Evolutionary conservation across 2,888 invertebrate species (phyloP), one percentile per base, ranked within the genome.

Genomic region (Lamellibrachia columna): DNA sequence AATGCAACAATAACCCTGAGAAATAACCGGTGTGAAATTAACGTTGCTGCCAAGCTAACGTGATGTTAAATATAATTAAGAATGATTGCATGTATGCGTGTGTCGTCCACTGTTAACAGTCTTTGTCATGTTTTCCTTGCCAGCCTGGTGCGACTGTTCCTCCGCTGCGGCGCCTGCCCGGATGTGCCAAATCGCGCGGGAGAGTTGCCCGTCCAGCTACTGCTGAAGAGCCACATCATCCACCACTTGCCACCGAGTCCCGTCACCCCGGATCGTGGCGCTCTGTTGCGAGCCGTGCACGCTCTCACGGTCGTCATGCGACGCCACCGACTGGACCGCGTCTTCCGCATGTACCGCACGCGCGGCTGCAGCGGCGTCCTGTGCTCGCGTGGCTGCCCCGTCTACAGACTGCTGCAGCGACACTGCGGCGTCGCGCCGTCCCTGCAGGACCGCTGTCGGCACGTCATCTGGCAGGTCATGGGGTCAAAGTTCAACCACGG

Each of bases 121-220:
- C 40, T 40, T 40, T 55, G 55, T 55, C 55, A 55, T 3, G 6
- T n/a, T 22, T 22, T 90, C n/a, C n/a, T 40, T 92, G 8, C 11
- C 55, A 92, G 92, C n/a, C 52, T 92, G 40, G 28, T 92, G 91
- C 40, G 90, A 40, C 90, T 91, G 15, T 90, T 92, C 55, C 90
- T 93, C 9, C 90, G 75, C n/a, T 92, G 90, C 53, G 93, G 93
- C n/a, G 93, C 92, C 7, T 90, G 92, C 58, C 92, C 93, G n/a
- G 90, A 90, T 53, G 8, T 92, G 28, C 53, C 92, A 3, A 92
- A 93, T 92, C 15, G 28, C n/a, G 91, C 9, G 40, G 40, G 15
- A 8, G 90, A 91, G 53, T 90, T 58, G 52, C 92, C 93, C 11
- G 92, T 93, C 53, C 53, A 92, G 52, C 2, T 11, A 8, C 92